Evolutionary conservation across 2,888 invertebrate genomes (phyloP), one percentile per base, ranked within the genome.

Genomic region (Hydriomena furcata): DNA sequence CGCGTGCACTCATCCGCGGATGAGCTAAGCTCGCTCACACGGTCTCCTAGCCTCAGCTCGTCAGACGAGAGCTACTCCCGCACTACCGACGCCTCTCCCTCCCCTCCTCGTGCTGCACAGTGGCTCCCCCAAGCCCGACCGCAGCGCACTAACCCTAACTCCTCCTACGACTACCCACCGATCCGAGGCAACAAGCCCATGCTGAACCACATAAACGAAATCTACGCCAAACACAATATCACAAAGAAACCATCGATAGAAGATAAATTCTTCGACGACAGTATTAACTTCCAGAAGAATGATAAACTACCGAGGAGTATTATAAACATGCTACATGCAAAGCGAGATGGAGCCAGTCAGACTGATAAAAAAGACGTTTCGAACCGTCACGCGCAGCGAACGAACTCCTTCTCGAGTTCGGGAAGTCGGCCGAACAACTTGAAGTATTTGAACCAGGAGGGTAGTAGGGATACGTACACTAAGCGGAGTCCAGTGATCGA

Each of bases 61-160:
- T 96, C 96, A 0, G 96, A 96, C 71, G 96, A 96, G 80, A 95
- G 95, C 79, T 96, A 95, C 72, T 95, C 95, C 30, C 92, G 95
- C 62, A 95, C 95, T 2, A 95, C 95, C 0, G 95, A 95, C 69
- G 95, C 89, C 0, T 91, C 90, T 0, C 92, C 93, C 3, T 93
- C 93, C 0, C 92, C 92, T 3, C 92, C 93, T 0, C 84, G 93
- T 12, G 91, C 92, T 17, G 84, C 91, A 11, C 89, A 84, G 24
- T 83, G 84, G 82, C 84, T 92, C 1, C 92, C 92, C 10, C 89
- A 91, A 1, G 74, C 86, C 2, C 63, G 79, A 12, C 74, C 73
- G 5, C 80, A 71, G 21, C 92, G 93, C 46, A 83, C 92, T 8
- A 93, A 93, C 52, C 84, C 90, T 1, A 91, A 84, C 40, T 92